Evolutionary conservation across 2,113 vertebrate species (phyloP).

Genomic region (Ceyx cyanopectus): DNA sequence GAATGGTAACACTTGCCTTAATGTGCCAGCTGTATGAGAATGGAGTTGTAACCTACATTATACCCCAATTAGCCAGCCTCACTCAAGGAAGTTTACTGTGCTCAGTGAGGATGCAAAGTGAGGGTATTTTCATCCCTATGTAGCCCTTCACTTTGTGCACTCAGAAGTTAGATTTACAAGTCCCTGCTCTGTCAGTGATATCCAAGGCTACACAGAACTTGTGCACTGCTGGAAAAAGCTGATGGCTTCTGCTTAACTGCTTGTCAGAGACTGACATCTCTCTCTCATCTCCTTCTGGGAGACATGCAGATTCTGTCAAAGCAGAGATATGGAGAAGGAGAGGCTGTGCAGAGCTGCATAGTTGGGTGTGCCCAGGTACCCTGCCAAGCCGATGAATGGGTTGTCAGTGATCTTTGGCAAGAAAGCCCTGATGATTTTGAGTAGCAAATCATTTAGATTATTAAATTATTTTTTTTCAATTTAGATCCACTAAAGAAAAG

Average conservation of each 20-base stretch:
- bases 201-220: not conserved
- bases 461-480: too few relatives aligned
- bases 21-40: not conserved
- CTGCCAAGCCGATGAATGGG: not conserved
- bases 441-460: too few relatives aligned
- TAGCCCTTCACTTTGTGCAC: not conserved
- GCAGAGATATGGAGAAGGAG: not conserved
- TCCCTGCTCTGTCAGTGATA: not conserved
- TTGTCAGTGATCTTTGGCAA: not conserved
- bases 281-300: not conserved
- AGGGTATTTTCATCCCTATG: not conserved
- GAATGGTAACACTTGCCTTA: fast-evolving
- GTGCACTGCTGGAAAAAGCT: not conserved
- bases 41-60: fast-evolving
- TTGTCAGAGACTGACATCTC: not conserved
- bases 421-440: not conserved
- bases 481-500: not conserved
- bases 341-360: not conserved
- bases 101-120: not conserved
- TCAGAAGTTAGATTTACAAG: not conserved
- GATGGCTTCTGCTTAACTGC: not conserved
- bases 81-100: not conserved
- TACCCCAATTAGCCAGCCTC: not conserved
- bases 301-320: not conserved
- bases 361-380: not conserved